Evolutionary conservation across 2,888 invertebrate genomes (phyloP).

Genomic region (Macrosoma leucophasiata): DNA sequence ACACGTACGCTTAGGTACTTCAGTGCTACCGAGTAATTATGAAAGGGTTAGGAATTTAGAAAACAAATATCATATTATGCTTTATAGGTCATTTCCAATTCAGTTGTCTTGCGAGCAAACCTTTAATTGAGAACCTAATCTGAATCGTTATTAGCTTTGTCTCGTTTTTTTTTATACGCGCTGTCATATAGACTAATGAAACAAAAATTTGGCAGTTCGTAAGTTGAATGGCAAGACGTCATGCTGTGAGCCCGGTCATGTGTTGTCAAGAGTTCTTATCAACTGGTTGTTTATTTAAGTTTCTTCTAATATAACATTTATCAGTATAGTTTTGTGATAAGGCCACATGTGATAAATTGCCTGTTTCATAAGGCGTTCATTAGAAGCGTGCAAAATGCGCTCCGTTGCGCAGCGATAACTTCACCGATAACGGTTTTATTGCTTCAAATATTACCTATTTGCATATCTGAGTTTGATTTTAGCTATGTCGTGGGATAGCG

Average conservation of each 20-base stretch:
- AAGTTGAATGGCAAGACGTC: no score
- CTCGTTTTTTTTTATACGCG: no score
- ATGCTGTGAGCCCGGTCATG: no score
- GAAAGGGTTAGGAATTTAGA: constrained; percentile 32
- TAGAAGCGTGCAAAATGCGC: constrained; percentile 71
- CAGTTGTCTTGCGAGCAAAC: constrained; percentile 4
- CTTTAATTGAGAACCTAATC: not conserved
- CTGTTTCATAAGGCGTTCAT: constrained; percentile 75
- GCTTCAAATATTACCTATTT: constrained; percentile 70
- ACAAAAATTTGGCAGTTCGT: no score
- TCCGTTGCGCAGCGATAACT: constrained; percentile 70
- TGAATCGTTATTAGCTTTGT: no score
- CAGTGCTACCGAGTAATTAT: constrained; percentile 56
- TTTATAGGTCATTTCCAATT: no score
- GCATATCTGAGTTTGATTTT: constrained; percentile 50
- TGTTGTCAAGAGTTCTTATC: no score
- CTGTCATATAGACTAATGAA: no score
- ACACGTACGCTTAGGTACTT: constrained; percentile 49
- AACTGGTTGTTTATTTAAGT: constrained; percentile 61
- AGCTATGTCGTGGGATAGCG: constrained; percentile 44
- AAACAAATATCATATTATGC: constrained; percentile 24
- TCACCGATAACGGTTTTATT: constrained; percentile 66
- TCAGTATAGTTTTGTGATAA: constrained; percentile 65
- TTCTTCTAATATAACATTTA: constrained; percentile 64
- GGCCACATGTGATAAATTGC: constrained; percentile 71